Evolutionary conservation across 2,113 vertebrate genomes (phyloP).

Genomic region (Phaethornis superciliosus): DNA sequence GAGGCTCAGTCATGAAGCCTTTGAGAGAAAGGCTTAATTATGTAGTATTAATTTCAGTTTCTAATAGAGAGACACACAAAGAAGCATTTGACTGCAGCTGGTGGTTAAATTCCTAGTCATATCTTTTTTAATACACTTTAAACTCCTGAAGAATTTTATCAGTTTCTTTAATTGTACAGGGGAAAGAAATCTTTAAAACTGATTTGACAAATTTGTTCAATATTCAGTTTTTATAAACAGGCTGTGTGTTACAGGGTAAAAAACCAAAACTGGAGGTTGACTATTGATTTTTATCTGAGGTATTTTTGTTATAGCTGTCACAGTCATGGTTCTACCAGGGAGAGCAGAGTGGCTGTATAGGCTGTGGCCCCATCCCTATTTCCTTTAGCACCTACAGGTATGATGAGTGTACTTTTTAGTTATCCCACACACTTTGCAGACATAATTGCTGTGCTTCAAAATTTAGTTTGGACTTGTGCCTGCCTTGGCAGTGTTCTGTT

Average conservation of each 20-base stretch:
- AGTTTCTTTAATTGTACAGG: not conserved
- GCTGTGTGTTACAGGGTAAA: not conserved
- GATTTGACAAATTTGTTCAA: not conserved
- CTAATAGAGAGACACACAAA: not conserved
- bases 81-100: not conserved
- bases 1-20: not conserved
- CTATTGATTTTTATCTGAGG: not conserved
- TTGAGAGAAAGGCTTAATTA: not conserved
- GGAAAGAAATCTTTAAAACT: not conserved
- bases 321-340: not conserved
- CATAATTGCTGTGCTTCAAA: not conserved
- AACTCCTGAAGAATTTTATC: not conserved
- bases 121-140: not conserved
- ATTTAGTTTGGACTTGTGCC: slow-evolving; percentile 13
- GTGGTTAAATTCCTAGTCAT: not conserved
- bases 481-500: slow-evolving; percentile 24
- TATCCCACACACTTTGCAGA: not conserved
- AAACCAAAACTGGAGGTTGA: not conserved
- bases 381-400: not conserved
- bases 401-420: not conserved
- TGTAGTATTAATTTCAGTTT: not conserved
- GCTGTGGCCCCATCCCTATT: not conserved
- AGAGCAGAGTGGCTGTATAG: not conserved
- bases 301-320: not conserved
- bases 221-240: not conserved